Base-by-base conservation (phyloP, 2,797 vertebrate species). In the Loriculus beryllinus region DNA sequence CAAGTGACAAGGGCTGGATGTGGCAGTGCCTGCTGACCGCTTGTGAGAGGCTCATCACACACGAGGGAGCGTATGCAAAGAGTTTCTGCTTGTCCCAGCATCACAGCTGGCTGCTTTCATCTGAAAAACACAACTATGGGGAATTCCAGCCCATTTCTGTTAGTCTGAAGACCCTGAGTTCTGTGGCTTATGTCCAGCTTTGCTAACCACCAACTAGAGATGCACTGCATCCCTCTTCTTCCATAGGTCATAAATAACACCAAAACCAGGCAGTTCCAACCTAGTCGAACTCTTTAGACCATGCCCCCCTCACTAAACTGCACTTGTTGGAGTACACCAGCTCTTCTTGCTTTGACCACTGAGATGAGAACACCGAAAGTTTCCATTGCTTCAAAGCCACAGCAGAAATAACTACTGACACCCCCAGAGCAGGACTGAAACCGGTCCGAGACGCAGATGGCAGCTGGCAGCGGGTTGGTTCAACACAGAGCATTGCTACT, bases 311-410 rank as follows among this genome's bases (percentile, higher is more conserved):
- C 82, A 4, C 69, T 19, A 17, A n/a, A 35, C 2, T 7, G 15
- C 28, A 1, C 57, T 70, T 33, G 63, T 31, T 14, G 1, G 64
- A 35, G 35, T 4, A 9, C 3, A 0, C n/a, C 17, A 2, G 70
- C 20, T 84, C 75, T 70, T 54, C 51, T 43, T 3, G 37, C 64
- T 76, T 45, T 35, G 63, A 45, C 29, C 69, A 22, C 9, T 7
- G 2, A 63, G 40, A 48, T 31, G 70, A 33, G 69, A 54, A 14
- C 33, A 45, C 51, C 1, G 3, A 51, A 35, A 85, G n/a, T 42
- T 82, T 65, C 85, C 81, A 52, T 37, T 74, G 93, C 80, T 74
- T 42, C 63, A 48, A 79, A 84, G 86, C 49, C 63, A 28, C 31
- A 31, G 43, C 60, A 39, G 64, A 68, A 54, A 23, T 21, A 19